Percentiles rank a stretch among this genome's conserved stretches.
Conservation (phyloP, 1,140 invertebrate genomes). For the Tenebrio molitor region DNA sequence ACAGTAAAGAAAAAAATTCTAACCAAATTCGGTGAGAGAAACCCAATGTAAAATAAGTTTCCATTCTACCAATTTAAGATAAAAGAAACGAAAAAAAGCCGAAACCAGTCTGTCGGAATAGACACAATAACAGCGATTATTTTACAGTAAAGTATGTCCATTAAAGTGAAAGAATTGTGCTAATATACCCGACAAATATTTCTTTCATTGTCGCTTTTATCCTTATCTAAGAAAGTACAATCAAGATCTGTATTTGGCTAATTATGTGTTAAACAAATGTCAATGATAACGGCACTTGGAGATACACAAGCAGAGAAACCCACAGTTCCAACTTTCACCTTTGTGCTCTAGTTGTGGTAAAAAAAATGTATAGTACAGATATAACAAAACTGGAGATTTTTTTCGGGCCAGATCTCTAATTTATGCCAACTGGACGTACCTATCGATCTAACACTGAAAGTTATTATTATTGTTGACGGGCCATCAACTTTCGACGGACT, state of each 20-base stretch:
- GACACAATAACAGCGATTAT: too few species aligned
- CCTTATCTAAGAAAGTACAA: constrained; percentile 21
- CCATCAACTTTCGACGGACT: constrained; percentile 1
- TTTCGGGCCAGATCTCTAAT: neutral
- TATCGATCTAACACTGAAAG: constrained; percentile 7
- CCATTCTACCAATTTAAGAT: too few species aligned
- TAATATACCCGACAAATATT: too few species aligned
- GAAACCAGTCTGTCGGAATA: too few species aligned
- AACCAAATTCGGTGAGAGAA: too few species aligned
- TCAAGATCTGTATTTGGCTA: constrained; percentile 1
- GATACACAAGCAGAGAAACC: neutral
- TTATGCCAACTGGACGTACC: neutral
- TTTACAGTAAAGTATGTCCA: too few species aligned
- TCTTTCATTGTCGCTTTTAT: too few species aligned
- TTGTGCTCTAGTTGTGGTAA: constrained; percentile 14
- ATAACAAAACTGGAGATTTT: constrained; percentile 8
- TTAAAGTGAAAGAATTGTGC: too few species aligned
- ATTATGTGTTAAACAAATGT: constrained; percentile 19
- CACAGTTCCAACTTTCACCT: constrained; percentile 19
- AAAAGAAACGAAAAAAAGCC: too few species aligned
- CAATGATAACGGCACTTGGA: constrained; percentile 13
- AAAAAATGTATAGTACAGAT: constrained; percentile 19
- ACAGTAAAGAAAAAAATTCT: too few species aligned
- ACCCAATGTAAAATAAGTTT: too few species aligned
- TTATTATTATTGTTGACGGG: constrained; percentile 4